Evolutionary conservation across 2,113 vertebrate species (phyloP).

Genomic region (Cottus gobio): DNA sequence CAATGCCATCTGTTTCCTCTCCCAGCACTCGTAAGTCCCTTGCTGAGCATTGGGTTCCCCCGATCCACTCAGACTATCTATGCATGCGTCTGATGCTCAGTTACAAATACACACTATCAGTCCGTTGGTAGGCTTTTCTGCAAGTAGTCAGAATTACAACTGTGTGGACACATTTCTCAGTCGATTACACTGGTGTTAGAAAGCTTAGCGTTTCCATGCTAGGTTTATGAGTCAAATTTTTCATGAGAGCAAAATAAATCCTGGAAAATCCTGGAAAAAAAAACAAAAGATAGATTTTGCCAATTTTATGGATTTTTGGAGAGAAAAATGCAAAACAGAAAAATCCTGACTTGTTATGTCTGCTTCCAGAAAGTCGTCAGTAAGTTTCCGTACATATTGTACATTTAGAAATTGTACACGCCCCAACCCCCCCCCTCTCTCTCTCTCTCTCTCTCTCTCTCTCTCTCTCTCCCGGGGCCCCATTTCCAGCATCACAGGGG

Average conservation of each 20-base stretch:
- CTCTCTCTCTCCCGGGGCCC: neutral
- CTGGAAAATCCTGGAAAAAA: neutral
- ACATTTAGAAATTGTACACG: neutral
- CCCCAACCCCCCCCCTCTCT: neutral
- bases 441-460: neutral
- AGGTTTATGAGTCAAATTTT: neutral
- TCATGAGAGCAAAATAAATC: neutral
- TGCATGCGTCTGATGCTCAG: constrained; percentile 2
- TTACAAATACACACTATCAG: neutral
- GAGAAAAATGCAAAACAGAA: neutral
- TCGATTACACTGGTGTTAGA: neutral
- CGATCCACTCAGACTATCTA: constrained; percentile 15
- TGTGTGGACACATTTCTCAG: neutral
- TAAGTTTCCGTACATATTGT: neutral
- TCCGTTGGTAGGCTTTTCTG: neutral
- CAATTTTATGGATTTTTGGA: neutral
- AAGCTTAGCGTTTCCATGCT: neutral
- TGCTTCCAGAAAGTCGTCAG: neutral
- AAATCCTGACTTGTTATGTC: neutral
- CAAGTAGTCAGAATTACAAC: neutral
- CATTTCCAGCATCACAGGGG: constrained; percentile 25
- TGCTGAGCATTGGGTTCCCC: constrained; percentile 51
- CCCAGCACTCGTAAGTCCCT: constrained; percentile 65
- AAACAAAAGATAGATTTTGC: neutral
- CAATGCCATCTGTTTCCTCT: constrained; percentile 80